Evolutionary conservation across 1,140 invertebrate genomes (phyloP).

Genomic region (Eupeodes corollae): DNA sequence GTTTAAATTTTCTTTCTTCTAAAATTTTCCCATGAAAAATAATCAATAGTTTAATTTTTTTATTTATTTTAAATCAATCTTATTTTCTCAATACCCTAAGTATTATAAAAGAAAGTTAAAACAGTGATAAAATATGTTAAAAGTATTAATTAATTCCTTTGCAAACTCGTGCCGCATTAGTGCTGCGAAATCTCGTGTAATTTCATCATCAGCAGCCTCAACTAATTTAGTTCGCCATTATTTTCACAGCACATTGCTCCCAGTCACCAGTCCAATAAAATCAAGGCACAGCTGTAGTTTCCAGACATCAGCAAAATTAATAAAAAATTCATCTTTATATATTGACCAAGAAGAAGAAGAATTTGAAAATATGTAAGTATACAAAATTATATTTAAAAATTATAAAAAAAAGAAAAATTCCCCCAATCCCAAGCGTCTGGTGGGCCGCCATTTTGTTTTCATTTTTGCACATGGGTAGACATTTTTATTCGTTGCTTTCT

Average conservation of each 20-base stretch:
- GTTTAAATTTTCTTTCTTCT: too few species aligned
- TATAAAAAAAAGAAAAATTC: background rate
- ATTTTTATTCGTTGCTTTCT: background rate
- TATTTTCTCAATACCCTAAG: background rate
- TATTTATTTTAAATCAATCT: background rate
- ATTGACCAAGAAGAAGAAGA: slow-evolving; percentile 9
- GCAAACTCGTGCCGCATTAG: slow-evolving; percentile 10
- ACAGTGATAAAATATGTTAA: slow-evolving; percentile 16
- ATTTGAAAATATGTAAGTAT: slow-evolving; percentile 10
- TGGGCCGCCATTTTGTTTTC: background rate
- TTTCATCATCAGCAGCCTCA: background rate
- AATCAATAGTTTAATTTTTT: slow-evolving; percentile 2
- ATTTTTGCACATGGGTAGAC: background rate
- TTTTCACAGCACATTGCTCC: background rate
- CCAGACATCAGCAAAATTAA: slow-evolving; percentile 1
- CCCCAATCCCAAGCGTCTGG: background rate
- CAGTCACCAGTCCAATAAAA: background rate
- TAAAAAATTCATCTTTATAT: slow-evolving; percentile 5
- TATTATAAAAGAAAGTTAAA: slow-evolving; percentile 2
- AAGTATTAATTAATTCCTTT: slow-evolving; percentile 26
- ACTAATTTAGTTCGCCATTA: background rate
- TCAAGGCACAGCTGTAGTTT: background rate
- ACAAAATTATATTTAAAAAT: background rate
- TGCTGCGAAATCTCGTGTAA: background rate
- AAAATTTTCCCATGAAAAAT: background rate